phyloP scores from a whole-genome alignment of 1,140 invertebrate species.

The Lamellibrachia luymesi region DNA sequence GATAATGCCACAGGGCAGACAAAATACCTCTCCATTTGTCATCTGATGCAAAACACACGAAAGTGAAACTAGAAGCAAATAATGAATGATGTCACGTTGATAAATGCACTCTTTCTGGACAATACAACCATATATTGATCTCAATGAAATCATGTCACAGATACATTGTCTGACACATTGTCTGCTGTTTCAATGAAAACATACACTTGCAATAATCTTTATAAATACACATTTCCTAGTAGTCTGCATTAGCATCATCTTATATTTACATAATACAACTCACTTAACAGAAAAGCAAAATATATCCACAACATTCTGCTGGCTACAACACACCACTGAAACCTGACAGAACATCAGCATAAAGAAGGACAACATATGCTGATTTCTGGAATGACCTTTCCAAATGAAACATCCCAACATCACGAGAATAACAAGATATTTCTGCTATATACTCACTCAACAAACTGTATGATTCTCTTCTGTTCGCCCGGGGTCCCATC shows the following conservation, averaged over 20 bases:
- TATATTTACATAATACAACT: not conserved
- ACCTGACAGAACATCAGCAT: not conserved
- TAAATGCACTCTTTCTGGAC: not conserved
- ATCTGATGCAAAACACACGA: not conserved
- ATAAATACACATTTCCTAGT: not conserved
- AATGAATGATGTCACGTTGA: not conserved
- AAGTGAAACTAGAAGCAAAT: not conserved
- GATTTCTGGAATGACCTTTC: not conserved
- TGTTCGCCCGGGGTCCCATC: not conserved
- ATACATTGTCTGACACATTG: not conserved
- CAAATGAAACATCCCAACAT: not conserved
- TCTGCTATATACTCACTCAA: not conserved
- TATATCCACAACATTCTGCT: not conserved
- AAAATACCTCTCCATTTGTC: not conserved
- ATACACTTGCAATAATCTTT: not conserved
- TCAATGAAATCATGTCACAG: no score
- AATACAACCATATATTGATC: not conserved
- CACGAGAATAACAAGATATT: not conserved
- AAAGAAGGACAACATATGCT: not conserved
- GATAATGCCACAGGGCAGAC: not conserved
- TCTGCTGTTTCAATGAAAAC: not conserved
- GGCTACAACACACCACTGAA: not conserved
- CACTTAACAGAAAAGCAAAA: not conserved
- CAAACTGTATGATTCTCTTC: conserved; percentile 1
- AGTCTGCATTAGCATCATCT: not conserved